Conservation (phyloP, 1,140 invertebrate genomes). For the Zaprionus africanus region DNA sequence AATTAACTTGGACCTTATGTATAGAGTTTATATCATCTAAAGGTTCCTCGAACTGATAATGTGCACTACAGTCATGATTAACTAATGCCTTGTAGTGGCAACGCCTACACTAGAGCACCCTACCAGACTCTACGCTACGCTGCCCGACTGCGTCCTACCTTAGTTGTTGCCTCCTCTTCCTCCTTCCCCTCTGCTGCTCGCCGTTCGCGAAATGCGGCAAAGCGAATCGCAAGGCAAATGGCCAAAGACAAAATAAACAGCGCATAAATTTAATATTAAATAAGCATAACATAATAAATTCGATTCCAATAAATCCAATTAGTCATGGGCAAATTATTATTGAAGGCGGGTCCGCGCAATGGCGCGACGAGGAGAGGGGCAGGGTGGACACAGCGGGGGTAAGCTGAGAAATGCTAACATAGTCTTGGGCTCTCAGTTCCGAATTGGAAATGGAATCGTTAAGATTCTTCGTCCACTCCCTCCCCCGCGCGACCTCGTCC, state of each 20-base stretch:
- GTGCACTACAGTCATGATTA: neutral
- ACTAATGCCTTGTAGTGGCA: neutral
- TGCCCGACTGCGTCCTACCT: neutral
- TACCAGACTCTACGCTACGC: neutral
- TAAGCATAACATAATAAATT: slow-evolving; percentile 81
- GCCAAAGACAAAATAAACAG: slow-evolving; percentile 68
- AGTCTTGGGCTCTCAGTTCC: neutral
- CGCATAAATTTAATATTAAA: slow-evolving; percentile 80
- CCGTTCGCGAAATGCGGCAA: neutral
- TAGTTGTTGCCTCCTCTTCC: neutral
- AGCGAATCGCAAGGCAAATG: slow-evolving; percentile 23
- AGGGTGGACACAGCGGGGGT: neutral
- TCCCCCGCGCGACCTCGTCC: slow-evolving; percentile 12
- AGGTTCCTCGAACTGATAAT: neutral
- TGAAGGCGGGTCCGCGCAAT: slow-evolving; percentile 51
- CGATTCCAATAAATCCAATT: slow-evolving; percentile 83
- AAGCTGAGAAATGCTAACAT: slow-evolving; percentile 10
- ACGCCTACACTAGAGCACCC: neutral
- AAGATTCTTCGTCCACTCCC: slow-evolving; percentile 21
- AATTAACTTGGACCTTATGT: too few species aligned
- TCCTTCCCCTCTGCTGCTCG: neutral
- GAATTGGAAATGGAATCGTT: slow-evolving; percentile 16
- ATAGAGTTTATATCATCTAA: too few species aligned
- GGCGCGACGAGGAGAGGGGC: neutral
- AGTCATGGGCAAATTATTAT: slow-evolving; percentile 83